Evolutionary conservation across 2,888 invertebrate species (phyloP).

Genomic region (Conops quadrifasciatus): DNA sequence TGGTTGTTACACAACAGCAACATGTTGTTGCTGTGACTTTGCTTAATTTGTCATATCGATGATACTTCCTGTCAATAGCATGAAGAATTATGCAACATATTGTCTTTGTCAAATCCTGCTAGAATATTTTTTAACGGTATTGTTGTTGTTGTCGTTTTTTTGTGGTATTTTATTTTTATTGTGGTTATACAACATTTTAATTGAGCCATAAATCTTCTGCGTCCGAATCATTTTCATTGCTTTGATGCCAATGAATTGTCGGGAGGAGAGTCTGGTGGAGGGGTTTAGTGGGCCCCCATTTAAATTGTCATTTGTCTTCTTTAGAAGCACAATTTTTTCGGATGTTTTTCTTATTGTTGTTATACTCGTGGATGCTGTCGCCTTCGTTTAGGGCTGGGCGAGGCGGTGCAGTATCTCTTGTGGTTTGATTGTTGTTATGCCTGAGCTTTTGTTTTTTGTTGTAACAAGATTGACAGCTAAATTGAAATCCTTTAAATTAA

Average conservation of each 20-base stretch:
- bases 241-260: not conserved
- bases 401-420: slow-evolving; percentile 24
- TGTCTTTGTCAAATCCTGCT: slow-evolving; percentile 18
- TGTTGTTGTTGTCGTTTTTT: not conserved
- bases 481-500: slow-evolving; percentile 36
- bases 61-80: slow-evolving; percentile 50
- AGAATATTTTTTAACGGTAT: not conserved
- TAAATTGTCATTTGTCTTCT: slow-evolving; percentile 50
- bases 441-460: slow-evolving; percentile 9
- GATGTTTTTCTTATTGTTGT: slow-evolving; percentile 29
- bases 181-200: not conserved
- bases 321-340: slow-evolving; percentile 38
- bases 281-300: slow-evolving; percentile 33
- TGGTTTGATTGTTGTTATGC: slow-evolving; percentile 6
- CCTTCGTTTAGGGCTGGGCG: slow-evolving; percentile 28
- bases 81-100: slow-evolving; percentile 48
- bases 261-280: not conserved
- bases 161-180: not conserved
- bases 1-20: too few relatives aligned
- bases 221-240: not conserved
- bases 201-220: slow-evolving; percentile 29
- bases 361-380: slow-evolving; percentile 1
- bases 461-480: slow-evolving; percentile 40
- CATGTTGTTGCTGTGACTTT: slow-evolving; percentile 33
- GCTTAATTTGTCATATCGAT: slow-evolving; percentile 52